Evolutionary conservation across 2,113 vertebrate genomes (phyloP).

Genomic region (Tretioscincus oriximinensis): DNA sequence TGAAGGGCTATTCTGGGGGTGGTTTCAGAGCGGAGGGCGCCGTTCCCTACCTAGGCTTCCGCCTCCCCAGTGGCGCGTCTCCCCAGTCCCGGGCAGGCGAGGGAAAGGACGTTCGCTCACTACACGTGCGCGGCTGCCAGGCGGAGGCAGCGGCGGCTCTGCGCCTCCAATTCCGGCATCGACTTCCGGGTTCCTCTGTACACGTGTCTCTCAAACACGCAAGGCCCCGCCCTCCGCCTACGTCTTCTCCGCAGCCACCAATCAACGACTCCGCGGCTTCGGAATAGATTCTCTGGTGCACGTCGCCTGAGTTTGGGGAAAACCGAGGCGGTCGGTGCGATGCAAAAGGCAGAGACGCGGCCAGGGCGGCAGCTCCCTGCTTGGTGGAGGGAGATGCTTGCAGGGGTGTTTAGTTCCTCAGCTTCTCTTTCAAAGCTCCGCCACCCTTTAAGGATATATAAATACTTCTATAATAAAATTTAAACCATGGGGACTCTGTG

Average conservation of each 20-base stretch:
- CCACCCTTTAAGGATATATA: too few species aligned
- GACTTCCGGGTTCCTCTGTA: constrained; percentile 49
- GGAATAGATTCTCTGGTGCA: not conserved
- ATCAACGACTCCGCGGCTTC: not conserved
- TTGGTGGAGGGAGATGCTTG: too few species aligned
- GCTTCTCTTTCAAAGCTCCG: too few species aligned
- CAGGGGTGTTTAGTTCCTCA: too few species aligned
- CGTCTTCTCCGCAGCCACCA: not conserved
- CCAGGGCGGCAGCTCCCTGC: too few species aligned
- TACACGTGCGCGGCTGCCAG: constrained; percentile 6
- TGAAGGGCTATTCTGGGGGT: too few species aligned
- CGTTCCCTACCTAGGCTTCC: too few species aligned
- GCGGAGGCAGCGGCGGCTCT: not conserved
- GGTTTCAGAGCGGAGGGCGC: too few species aligned
- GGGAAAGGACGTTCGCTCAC: not conserved
- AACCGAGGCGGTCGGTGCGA: constrained; percentile 20
- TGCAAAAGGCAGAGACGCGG: too few species aligned
- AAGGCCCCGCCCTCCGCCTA: constrained; percentile 18
- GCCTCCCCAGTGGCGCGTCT: not conserved
- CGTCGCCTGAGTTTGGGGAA: not conserved
- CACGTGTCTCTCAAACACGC: constrained; percentile 34
- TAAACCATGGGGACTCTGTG: too few species aligned
- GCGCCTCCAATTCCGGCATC: constrained; percentile 10
- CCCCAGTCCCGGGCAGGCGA: not conserved
- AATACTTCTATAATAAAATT: too few species aligned